Percentiles rank a stretch among this genome's conserved stretches.
Conservation (phyloP, 2,888 invertebrate genomes). For the Dilophus febrilis region DNA sequence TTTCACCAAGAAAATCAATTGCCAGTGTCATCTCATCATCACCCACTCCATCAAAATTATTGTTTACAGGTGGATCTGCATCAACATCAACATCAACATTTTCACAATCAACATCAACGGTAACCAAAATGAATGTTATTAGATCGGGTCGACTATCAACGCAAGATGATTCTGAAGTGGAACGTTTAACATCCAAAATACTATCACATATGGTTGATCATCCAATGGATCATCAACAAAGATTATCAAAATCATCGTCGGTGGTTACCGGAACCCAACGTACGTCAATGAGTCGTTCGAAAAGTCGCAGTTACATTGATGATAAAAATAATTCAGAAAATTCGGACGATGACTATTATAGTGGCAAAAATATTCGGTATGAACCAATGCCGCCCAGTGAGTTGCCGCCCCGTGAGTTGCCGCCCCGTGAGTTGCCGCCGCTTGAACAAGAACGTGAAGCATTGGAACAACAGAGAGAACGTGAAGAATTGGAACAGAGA, state of each 20-base stretch:
- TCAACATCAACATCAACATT: slow-evolving; percentile 19
- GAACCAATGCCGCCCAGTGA: slow-evolving; percentile 3
- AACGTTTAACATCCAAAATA: slow-evolving; percentile 19
- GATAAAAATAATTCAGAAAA: slow-evolving; percentile 23
- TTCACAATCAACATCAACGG: slow-evolving; percentile 10
- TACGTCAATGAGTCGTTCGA: slow-evolving; percentile 16
- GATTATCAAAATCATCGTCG: slow-evolving; percentile 9
- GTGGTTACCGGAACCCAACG: slow-evolving; percentile 9
- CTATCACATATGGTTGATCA: slow-evolving; percentile 2
- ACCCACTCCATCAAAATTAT: background rate
- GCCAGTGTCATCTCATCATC: background rate
- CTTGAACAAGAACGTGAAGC: background rate
- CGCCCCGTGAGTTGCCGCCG: background rate
- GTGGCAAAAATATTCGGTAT: slow-evolving; percentile 9
- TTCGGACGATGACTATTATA: slow-evolving; percentile 18
- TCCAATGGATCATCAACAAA: background rate
- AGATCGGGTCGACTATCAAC: slow-evolving; percentile 2
- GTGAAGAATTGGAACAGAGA: slow-evolving; percentile 9
- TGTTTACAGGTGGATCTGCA: slow-evolving; percentile 13
- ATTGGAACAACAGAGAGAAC: too few species aligned
- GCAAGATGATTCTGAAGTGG: slow-evolving; percentile 15
- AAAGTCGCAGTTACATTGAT: slow-evolving; percentile 21
- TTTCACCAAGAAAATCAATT: background rate
- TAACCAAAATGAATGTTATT: background rate
- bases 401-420: background rate